Evolutionary conservation across 2,797 vertebrate species (phyloP).

Genomic region (Scomberomorus guttatus): DNA sequence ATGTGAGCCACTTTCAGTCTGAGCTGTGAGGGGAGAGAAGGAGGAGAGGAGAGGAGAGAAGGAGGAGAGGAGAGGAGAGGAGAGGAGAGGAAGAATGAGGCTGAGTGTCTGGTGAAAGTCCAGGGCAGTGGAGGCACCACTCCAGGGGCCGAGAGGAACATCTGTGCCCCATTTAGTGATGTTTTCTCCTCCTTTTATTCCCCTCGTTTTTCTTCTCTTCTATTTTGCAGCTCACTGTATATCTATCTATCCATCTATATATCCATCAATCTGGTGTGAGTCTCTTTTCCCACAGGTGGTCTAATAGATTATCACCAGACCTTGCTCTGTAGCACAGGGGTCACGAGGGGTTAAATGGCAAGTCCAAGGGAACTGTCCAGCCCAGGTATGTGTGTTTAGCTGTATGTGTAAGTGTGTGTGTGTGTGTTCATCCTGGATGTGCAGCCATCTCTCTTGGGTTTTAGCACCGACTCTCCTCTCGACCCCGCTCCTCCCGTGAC

Average conservation of each 20-base stretch:
- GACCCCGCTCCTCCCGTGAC: constrained; percentile 75
- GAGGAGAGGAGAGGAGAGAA: constrained; percentile 22
- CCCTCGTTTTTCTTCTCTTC: constrained; percentile 75
- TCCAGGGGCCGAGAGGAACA: constrained; percentile 78
- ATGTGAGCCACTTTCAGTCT: constrained; percentile 68
- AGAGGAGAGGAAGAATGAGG: constrained; percentile 61
- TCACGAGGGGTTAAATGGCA: constrained; percentile 64
- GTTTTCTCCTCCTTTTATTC: constrained; percentile 81
- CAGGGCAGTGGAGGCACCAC: constrained; percentile 74
- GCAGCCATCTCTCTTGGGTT: constrained; percentile 51
- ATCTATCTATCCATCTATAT: neutral
- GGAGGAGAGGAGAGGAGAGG: constrained; percentile 6
- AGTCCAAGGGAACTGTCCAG: constrained; percentile 46
- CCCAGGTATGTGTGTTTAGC: constrained; percentile 50
- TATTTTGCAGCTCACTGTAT: constrained; percentile 12
- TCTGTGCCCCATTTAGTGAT: constrained; percentile 86
- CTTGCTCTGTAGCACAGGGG: constrained; percentile 35
- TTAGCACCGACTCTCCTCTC: constrained; percentile 73
- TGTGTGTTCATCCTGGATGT: constrained; percentile 23
- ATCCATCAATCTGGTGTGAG: neutral
- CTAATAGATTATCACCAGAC: constrained; percentile 51
- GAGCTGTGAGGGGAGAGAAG: constrained; percentile 34
- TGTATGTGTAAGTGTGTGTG: constrained; percentile 30
- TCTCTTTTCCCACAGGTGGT: constrained; percentile 16
- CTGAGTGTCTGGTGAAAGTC: constrained; percentile 76